phyloP scores from a whole-genome alignment of 2,888 invertebrate species.

The Sarcophaga carnaria region DNA sequence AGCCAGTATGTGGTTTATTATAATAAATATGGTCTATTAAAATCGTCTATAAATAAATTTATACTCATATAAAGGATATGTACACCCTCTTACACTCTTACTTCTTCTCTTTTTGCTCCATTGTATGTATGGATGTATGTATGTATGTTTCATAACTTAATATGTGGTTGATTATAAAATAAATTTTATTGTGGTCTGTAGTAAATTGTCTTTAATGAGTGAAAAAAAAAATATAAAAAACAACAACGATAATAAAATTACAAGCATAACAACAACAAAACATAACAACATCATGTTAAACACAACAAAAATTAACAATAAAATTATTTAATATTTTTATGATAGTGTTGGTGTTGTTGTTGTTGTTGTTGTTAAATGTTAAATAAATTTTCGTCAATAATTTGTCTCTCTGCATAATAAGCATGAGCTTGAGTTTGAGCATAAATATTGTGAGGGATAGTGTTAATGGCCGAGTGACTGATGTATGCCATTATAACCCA shows the following conservation, averaged over 20 bases:
- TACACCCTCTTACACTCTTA: neutral
- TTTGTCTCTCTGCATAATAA: neutral
- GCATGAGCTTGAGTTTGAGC: too few species aligned
- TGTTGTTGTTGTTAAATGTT: neutral
- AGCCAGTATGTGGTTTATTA: slow-evolving; percentile 28
- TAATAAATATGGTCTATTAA: slow-evolving; percentile 55
- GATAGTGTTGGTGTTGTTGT: slow-evolving; percentile 5
- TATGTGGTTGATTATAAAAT: slow-evolving; percentile 67
- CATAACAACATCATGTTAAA: slow-evolving; percentile 55
- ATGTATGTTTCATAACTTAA: slow-evolving; percentile 44
- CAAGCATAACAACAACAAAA: slow-evolving; percentile 45
- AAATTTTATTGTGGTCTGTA: slow-evolving; percentile 67
- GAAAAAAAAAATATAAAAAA: slow-evolving; percentile 1
- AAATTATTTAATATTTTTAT: slow-evolving; percentile 61
- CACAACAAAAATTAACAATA: slow-evolving; percentile 62
- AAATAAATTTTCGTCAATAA: slow-evolving; percentile 49
- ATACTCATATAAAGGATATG: neutral
- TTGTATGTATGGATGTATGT: neutral
- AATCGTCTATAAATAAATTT: slow-evolving; percentile 9
- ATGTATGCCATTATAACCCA: too few species aligned
- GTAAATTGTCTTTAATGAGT: slow-evolving; percentile 68
- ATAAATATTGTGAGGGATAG: too few species aligned
- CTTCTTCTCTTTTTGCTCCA: neutral
- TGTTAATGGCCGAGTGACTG: too few species aligned
- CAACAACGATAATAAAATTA: slow-evolving; percentile 11